phyloP scores from a whole-genome alignment of 2,113 vertebrate genomes.

The Chaetodon auriga region DNA sequence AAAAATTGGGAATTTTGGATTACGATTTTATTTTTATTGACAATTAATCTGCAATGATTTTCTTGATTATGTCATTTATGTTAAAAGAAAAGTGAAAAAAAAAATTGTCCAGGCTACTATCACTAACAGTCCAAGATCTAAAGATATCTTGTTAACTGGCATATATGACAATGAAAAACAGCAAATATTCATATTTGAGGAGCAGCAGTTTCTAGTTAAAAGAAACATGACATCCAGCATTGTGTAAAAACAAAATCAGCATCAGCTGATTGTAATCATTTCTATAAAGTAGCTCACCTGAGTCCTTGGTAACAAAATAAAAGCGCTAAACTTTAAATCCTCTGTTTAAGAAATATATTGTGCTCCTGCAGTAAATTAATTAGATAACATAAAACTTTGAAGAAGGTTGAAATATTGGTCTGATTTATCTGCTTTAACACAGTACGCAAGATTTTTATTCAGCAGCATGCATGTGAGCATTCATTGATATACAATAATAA shows the following conservation, averaged over 20 bases:
- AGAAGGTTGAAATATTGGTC: neutral
- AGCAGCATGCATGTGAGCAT: neutral
- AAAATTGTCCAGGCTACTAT: too few species aligned
- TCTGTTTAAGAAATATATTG: neutral
- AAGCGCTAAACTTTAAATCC: neutral
- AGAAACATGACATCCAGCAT: neutral
- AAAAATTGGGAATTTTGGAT: neutral
- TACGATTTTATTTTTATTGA: neutral
- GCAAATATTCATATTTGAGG: neutral
- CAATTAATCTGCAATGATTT: neutral
- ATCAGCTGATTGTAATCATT: neutral
- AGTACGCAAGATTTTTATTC: neutral
- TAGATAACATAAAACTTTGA: too few species aligned
- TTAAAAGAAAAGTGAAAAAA: neutral
- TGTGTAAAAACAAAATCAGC: neutral
- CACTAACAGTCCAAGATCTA: too few species aligned
- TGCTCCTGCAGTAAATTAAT: neutral
- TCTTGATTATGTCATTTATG: neutral
- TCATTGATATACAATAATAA: neutral
- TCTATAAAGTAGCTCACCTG: neutral
- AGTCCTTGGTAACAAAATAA: neutral
- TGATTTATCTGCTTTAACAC: neutral
- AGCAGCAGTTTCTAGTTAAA: neutral
- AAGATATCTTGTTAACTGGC: too few species aligned
- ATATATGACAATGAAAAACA: neutral